Percentiles rank a stretch among this genome's conserved stretches.
Evolutionary conservation across 2,888 invertebrate genomes (phyloP).

Genomic region (Drosophila aldrichi): DNA sequence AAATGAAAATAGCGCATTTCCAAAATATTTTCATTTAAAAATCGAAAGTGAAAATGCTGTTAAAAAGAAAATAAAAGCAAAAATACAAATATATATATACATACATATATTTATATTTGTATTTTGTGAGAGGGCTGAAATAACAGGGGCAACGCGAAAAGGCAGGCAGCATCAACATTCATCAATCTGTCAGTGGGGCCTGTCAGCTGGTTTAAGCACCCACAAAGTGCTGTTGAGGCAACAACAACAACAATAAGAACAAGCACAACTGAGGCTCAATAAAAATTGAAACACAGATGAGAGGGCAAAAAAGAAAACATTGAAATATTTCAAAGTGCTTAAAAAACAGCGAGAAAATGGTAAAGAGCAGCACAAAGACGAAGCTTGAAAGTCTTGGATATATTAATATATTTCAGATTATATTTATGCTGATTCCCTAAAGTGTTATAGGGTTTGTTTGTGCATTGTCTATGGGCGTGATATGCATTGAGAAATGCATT

Average conservation of each 20-base stretch:
- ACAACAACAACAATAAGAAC: constrained; percentile 29
- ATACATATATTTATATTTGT: background rate
- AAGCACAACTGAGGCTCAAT: constrained; percentile 44
- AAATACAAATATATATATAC: constrained; percentile 8
- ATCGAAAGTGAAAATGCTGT: constrained; percentile 55
- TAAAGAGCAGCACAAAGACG: background rate
- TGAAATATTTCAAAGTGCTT: constrained; percentile 49
- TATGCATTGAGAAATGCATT: too few relatives aligned
- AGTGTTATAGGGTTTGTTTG: too few relatives aligned
- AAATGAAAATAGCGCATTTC: constrained; percentile 77
- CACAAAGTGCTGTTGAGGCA: constrained; percentile 77
- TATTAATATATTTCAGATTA: too few relatives aligned
- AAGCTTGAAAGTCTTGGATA: background rate
- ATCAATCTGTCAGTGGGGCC: constrained; percentile 81
- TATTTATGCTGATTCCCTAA: too few relatives aligned
- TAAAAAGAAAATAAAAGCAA: constrained; percentile 21
- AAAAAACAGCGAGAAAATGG: constrained; percentile 15
- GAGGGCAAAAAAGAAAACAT: constrained; percentile 30
- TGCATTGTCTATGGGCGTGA: too few relatives aligned
- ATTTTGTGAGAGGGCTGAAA: constrained; percentile 47
- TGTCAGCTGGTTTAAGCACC: constrained; percentile 83
- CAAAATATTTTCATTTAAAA: constrained; percentile 78
- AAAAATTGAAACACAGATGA: constrained; percentile 58
- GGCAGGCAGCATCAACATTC: constrained; percentile 67
- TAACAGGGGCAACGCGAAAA: constrained; percentile 44